These are phyloP conservation scores for Melitaea athalia DNA, from an alignment of 2,888 invertebrate species.

Conservation along the genomic window DNA sequence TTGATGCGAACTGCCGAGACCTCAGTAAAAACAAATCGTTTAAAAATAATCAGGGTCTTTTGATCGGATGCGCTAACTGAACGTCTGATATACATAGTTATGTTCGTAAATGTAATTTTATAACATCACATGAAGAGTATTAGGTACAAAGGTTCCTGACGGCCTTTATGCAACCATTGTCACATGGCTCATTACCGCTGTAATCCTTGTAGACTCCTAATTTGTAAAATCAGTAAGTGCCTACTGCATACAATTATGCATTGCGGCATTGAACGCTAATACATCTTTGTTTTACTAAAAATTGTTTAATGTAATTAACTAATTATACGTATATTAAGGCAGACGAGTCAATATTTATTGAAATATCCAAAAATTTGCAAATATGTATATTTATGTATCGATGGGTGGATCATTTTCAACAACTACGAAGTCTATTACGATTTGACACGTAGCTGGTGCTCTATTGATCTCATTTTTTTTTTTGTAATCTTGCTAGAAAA, in stretches of 20 bases:
- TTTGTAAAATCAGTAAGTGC: slow-evolving; percentile 20
- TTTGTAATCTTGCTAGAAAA: too few species aligned
- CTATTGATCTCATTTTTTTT: too few species aligned
- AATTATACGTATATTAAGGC: too few species aligned
- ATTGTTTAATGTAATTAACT: too few species aligned
- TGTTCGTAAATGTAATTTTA: slow-evolving; percentile 3
- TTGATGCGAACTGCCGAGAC: slow-evolving; percentile 28
- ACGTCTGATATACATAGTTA: slow-evolving; percentile 18
- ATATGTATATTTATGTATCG: too few species aligned
- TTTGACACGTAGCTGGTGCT: too few species aligned
- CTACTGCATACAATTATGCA: neutral
- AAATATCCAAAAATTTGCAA: neutral
- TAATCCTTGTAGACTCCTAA: slow-evolving; percentile 32
- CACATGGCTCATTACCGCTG: slow-evolving; percentile 24
- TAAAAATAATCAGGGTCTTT: slow-evolving; percentile 33
- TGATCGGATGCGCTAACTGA: slow-evolving; percentile 26
- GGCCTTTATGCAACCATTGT: slow-evolving; percentile 23
- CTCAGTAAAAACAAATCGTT: slow-evolving; percentile 28
- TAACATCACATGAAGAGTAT: neutral
- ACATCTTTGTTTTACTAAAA: neutral
- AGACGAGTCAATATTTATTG: neutral
- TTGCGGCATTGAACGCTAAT: slow-evolving; percentile 5
- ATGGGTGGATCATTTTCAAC: too few species aligned
- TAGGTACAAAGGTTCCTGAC: slow-evolving; percentile 1
- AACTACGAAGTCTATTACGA: too few species aligned